Conservation (phyloP, 2,888 invertebrate species). For the Scaeva pyrastri region DNA sequence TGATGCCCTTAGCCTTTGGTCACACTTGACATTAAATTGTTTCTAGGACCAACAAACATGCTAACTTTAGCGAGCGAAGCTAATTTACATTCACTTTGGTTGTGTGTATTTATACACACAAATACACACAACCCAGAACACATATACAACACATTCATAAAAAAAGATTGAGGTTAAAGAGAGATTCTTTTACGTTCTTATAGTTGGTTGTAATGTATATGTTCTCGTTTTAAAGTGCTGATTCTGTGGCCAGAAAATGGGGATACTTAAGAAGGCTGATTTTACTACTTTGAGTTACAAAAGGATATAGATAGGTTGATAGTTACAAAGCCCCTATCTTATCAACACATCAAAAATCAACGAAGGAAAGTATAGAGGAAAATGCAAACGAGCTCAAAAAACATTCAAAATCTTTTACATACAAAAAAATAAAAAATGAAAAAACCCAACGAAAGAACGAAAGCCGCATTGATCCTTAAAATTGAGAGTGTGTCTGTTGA, state of each 20-base stretch:
- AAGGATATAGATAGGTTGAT: neutral
- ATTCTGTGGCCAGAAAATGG: constrained; percentile 27
- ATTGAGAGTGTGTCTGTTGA: constrained; percentile 47
- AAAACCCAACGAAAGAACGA: constrained; percentile 43
- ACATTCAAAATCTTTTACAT: neutral
- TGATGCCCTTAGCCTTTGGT: constrained; percentile 75
- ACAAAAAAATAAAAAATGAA: neutral
- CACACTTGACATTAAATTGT: constrained; percentile 75
- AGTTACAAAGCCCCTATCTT: neutral
- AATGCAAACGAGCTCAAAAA: constrained; percentile 39
- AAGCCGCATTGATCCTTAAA: constrained; percentile 39
- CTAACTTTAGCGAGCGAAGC: constrained; percentile 26
- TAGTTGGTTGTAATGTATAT: neutral
- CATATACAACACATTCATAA: too few relatives aligned
- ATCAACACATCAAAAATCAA: neutral
- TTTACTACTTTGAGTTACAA: neutral
- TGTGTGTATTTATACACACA: neutral
- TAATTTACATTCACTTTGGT: constrained; percentile 58
- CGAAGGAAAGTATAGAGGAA: constrained; percentile 10
- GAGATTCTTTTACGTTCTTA: constrained; percentile 8
- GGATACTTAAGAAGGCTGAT: neutral
- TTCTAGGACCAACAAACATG: constrained; percentile 36
- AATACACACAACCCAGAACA: too few relatives aligned
- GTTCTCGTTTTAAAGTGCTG: constrained; percentile 36
- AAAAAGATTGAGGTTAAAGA: constrained; percentile 38